Base-by-base conservation (phyloP, 2,888 invertebrate species). In the Entomobrya proxima region DNA sequence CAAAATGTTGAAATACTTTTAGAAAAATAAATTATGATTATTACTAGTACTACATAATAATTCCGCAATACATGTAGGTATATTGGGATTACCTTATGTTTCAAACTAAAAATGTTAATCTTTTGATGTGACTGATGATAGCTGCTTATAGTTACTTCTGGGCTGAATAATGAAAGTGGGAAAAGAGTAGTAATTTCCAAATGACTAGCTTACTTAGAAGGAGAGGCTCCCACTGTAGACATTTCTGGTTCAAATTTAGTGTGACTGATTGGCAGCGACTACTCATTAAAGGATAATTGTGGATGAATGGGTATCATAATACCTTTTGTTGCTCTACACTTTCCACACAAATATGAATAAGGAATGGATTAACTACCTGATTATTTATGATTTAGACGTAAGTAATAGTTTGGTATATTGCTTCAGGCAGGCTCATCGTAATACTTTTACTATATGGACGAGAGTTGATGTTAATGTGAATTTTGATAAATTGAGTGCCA, bases 321-420 rank as follows among this genome's bases (percentile, higher is more conserved):
- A 27, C 58, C 35, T 35, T 64, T n/a, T n/a, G n/a, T n/a, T n/a
- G n/a, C n/a, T n/a, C n/a, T 9, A 35, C 21, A n/a, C 9, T 64
- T 35, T 64, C 18, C 15, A 18, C 4, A 35, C n/a, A 52, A 58
- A 30, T 15, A 27, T 58, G 30, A 58, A 35, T 64, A 35, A 35
- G 35, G 2, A 7, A 35, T 64, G 35, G 64, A 35, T 35, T 58
- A 76, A 76, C 58, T 76, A 58, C 58, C 58, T 76, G 76, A 76
- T 76, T 58, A 76, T 76, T 76, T 76, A 76, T 55, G n/a, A 50
- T 74, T 50, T 18, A 35, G 64, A 13, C n/a, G 35, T 58, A 27
- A 35, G 35, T 35, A 32, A 3, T 27, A 35, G 64, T 55, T n/a
- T n/a, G 13, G 35, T 64, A 61, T 18, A 35, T 3, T 35, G n/a